Percentiles rank a stretch among this genome's conserved stretches.
These are phyloP conservation scores for Chionodraco myersi DNA, from an alignment of 2,113 vertebrate genomes.

Conservation along the genomic window DNA sequence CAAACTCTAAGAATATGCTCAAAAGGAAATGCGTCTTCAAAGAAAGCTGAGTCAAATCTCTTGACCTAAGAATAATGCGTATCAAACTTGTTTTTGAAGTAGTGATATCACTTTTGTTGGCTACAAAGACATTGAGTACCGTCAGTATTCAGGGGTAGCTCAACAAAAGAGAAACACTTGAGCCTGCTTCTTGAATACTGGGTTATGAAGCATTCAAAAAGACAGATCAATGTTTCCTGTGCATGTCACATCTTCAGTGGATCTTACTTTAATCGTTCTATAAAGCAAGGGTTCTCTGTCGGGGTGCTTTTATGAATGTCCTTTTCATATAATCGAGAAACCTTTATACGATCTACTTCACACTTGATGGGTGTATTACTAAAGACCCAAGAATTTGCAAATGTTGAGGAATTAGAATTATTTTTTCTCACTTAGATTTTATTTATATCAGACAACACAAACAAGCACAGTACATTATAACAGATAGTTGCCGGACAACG, in stretches of 20 bases:
- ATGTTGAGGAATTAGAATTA: too few relatives aligned
- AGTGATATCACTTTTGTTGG: background rate
- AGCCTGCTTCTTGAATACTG: constrained; percentile 27
- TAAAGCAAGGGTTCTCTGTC: too few relatives aligned
- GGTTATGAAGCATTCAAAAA: constrained; percentile 7
- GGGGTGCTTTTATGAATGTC: too few relatives aligned
- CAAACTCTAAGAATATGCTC: background rate
- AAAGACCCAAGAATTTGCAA: too few relatives aligned
- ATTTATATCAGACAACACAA: too few relatives aligned
- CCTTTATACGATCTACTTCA: too few relatives aligned
- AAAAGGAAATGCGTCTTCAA: constrained; percentile 1
- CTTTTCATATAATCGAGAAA: too few relatives aligned
- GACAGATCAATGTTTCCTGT: background rate
- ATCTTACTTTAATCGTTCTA: constrained; percentile 9
- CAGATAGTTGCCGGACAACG: too few relatives aligned
- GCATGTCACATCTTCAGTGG: background rate
- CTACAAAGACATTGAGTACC: background rate
- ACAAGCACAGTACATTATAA: too few relatives aligned
- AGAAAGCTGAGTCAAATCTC: background rate
- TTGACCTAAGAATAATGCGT: constrained; percentile 7
- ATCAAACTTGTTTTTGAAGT: constrained; percentile 19
- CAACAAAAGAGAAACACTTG: constrained; percentile 1
- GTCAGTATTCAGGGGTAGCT: constrained; percentile 14
- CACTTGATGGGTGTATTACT: too few relatives aligned
- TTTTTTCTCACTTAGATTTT: too few relatives aligned